Percentiles rank a stretch among this genome's conserved stretches.
Evolutionary conservation across 2,797 vertebrate genomes (phyloP).

Genomic region (Tokudaia muenninki): DNA sequence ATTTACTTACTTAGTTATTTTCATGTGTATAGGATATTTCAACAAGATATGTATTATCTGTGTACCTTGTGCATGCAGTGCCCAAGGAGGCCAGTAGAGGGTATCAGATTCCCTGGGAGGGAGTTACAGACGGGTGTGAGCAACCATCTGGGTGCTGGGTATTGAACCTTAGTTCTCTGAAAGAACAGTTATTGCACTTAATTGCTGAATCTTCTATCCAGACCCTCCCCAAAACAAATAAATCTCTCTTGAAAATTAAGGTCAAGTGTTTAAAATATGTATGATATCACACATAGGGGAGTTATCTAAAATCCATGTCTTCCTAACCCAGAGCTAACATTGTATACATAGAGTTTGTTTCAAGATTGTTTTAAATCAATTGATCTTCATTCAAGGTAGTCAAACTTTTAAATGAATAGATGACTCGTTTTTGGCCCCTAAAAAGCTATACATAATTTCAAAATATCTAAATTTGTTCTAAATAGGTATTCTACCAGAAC

Average conservation of each 20-base stretch:
- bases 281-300: neutral
- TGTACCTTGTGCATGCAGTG: neutral
- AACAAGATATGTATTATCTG: neutral
- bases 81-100: neutral
- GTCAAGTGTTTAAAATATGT: neutral
- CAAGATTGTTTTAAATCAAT: neutral
- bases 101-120: neutral
- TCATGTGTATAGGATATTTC: neutral
- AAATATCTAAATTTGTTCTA: conserved; percentile 25
- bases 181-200: neutral
- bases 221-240: neutral
- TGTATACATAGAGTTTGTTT: neutral
- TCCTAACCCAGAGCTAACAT: neutral
- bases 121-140: neutral
- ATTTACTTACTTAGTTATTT: neutral
- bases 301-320: conserved; percentile 14
- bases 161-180: neutral
- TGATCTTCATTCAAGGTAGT: conserved; percentile 2
- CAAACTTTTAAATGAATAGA: neutral
- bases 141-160: no score
- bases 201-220: neutral
- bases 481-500: neutral
- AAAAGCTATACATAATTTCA: conserved; percentile 56
- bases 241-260: neutral
- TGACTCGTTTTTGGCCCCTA: neutral